Conservation (phyloP, 2,888 invertebrate genomes). For the Glomeris marginata region DNA sequence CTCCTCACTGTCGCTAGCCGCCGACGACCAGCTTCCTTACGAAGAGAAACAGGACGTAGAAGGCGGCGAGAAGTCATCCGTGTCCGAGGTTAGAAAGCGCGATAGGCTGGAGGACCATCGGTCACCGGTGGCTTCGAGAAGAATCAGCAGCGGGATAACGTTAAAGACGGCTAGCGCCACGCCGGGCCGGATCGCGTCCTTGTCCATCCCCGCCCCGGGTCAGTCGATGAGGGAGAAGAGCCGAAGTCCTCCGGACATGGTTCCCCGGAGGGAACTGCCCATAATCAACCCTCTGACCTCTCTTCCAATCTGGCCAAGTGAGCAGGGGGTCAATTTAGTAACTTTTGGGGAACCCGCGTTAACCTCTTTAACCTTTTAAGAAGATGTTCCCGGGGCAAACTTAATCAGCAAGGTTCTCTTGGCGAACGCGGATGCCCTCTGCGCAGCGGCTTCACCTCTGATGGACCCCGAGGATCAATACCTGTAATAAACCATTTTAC, state of each 20-base stretch:
- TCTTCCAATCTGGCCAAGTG: slow-evolving; percentile 74
- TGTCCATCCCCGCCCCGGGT: slow-evolving; percentile 11
- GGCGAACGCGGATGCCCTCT: slow-evolving; percentile 90
- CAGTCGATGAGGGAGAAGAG: slow-evolving; percentile 12
- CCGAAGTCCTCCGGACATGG: slow-evolving; percentile 11
- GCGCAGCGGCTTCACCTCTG: slow-evolving; percentile 88
- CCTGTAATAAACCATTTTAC: slow-evolving; percentile 34
- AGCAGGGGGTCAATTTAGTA: too few species aligned
- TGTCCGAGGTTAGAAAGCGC: neutral
- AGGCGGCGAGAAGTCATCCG: slow-evolving; percentile 3
- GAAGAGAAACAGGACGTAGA: slow-evolving; percentile 10
- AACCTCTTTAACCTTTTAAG: neutral
- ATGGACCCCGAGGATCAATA: slow-evolving; percentile 84
- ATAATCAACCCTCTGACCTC: slow-evolving; percentile 80
- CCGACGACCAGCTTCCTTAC: neutral
- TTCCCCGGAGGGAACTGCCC: slow-evolving; percentile 38
- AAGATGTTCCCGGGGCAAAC: slow-evolving; percentile 44
- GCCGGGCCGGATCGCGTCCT: slow-evolving; percentile 10
- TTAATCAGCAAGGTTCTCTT: slow-evolving; percentile 88
- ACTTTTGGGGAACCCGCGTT: neutral
- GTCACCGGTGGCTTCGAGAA: slow-evolving; percentile 51
- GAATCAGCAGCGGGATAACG: slow-evolving; percentile 81
- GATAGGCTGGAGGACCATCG: neutral
- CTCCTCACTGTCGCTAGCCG: neutral
- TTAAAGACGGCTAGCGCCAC: slow-evolving; percentile 44